Evolutionary conservation across 2,888 invertebrate genomes (phyloP).

Genomic region (Cremastinae sp.): DNA sequence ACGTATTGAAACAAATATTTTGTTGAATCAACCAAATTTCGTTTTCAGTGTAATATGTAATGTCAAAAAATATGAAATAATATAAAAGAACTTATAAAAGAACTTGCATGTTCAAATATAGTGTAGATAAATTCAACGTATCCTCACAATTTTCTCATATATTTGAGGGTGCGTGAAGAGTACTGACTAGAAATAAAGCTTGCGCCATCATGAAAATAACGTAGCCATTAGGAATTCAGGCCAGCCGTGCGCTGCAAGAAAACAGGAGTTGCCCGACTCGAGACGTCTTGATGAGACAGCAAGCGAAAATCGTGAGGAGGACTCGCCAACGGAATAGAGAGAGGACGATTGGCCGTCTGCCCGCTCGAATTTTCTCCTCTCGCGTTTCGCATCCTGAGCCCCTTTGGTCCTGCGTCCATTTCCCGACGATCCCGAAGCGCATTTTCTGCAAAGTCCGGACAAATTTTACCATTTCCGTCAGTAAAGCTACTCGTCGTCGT

Average conservation of each 20-base stretch:
- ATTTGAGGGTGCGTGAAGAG: not conserved
- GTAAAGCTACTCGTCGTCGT: conserved; percentile 21
- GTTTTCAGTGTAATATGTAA: too few relatives aligned
- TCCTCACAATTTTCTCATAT: too few relatives aligned
- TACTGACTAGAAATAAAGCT: conserved; percentile 8
- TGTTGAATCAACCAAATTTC: too few relatives aligned
- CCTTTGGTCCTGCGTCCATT: not conserved
- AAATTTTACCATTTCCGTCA: conserved; percentile 30
- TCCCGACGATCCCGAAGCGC: conserved; percentile 1
- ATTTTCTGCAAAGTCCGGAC: conserved; percentile 21
- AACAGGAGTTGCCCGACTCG: conserved; percentile 3
- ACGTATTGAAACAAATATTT: too few relatives aligned
- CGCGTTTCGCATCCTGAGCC: not conserved
- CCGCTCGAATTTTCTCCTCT: conserved; percentile 50
- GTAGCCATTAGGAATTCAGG: conserved; percentile 46
- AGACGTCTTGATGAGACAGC: conserved; percentile 49
- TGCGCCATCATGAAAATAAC: conserved; percentile 34
- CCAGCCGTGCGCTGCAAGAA: conserved; percentile 34
- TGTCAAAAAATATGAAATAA: too few relatives aligned
- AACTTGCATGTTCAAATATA: too few relatives aligned
- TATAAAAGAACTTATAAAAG: too few relatives aligned
- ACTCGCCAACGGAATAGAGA: conserved; percentile 20
- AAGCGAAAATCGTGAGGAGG: conserved; percentile 37
- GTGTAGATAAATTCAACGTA: too few relatives aligned
- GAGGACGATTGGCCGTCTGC: conserved; percentile 58